These are phyloP conservation scores for Pampus argenteus DNA, from an alignment of 2,797 vertebrate genomes.

Conservation along the genomic window DNA sequence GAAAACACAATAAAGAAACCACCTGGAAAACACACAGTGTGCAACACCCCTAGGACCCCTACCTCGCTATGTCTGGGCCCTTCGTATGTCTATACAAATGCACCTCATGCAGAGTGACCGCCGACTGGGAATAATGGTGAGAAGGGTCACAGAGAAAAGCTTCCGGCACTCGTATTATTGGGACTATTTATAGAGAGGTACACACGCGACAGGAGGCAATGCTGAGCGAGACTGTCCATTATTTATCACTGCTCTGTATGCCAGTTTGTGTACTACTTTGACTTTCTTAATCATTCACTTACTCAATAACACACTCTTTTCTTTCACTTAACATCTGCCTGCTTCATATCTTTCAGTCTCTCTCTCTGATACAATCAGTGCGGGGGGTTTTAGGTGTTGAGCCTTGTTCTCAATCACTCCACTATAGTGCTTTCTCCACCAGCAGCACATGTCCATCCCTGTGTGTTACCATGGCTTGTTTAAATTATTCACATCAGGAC, in stretches of 20 bases:
- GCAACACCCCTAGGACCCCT: too few species aligned
- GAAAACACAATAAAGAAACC: too few species aligned
- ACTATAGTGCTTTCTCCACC: slow-evolving; percentile 61
- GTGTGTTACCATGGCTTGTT: slow-evolving; percentile 65
- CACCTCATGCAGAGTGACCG: slow-evolving; percentile 24
- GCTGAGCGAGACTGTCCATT: slow-evolving; percentile 65
- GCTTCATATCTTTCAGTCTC: neutral
- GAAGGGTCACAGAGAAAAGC: slow-evolving; percentile 48
- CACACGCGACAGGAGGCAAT: slow-evolving; percentile 40
- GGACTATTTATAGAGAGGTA: slow-evolving; percentile 70
- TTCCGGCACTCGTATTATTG: slow-evolving; percentile 48
- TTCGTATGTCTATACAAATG: slow-evolving; percentile 37
- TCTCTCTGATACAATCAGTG: slow-evolving; percentile 30
- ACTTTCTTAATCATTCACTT: slow-evolving; percentile 29
- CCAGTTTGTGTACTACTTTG: slow-evolving; percentile 51
- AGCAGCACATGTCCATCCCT: slow-evolving; percentile 56
- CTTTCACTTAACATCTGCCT: slow-evolving; percentile 24
- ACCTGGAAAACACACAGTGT: too few species aligned
- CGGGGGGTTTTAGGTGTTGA: slow-evolving; percentile 28
- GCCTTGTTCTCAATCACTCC: slow-evolving; percentile 64
- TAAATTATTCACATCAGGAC: slow-evolving; percentile 82
- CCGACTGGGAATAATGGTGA: slow-evolving; percentile 32
- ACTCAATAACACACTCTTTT: slow-evolving; percentile 40
- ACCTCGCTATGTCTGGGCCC: slow-evolving; percentile 21
- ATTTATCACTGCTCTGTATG: slow-evolving; percentile 68